Evolutionary conservation across 2,888 invertebrate species (phyloP).

Genomic region (Anodontia alba): DNA sequence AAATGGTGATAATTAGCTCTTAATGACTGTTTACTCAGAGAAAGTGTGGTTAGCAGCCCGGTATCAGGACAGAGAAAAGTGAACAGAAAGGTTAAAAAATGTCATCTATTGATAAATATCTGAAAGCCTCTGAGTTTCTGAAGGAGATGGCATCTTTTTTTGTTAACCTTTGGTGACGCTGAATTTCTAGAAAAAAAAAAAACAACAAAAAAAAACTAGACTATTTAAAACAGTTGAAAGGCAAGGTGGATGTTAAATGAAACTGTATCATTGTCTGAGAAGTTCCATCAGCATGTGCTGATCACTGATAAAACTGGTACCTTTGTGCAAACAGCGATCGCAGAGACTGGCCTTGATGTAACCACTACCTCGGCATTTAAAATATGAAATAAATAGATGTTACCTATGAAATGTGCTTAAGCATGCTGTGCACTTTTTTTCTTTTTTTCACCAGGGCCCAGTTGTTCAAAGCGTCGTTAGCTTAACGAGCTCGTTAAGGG

Average conservation of each 20-base stretch:
- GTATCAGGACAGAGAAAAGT: neutral
- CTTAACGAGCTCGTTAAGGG: too few relatives aligned
- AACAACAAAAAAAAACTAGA: too few relatives aligned
- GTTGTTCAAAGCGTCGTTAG: too few relatives aligned
- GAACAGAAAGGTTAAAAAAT: neutral
- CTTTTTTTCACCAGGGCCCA: too few relatives aligned
- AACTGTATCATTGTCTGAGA: neutral
- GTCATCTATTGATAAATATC: neutral
- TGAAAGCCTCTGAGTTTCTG: neutral
- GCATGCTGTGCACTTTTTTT: too few relatives aligned
- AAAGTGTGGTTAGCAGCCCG: neutral
- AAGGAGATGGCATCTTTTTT: neutral
- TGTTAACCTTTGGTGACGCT: neutral
- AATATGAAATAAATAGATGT: too few relatives aligned
- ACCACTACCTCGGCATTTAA: too few relatives aligned
- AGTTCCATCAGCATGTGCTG: too few relatives aligned
- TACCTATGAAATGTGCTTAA: too few relatives aligned
- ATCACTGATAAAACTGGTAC: too few relatives aligned
- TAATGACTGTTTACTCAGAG: neutral
- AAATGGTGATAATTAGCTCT: neutral
- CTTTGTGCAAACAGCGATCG: too few relatives aligned
- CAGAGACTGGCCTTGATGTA: too few relatives aligned
- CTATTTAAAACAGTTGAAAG: neutral
- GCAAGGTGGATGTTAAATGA: neutral
- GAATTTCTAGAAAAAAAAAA: neutral